A percentile compares a stretch with the other conserved stretches of the same genome.
Evolutionary conservation across 2,113 vertebrate genomes (phyloP).

Genomic region (Callipepla californica): DNA sequence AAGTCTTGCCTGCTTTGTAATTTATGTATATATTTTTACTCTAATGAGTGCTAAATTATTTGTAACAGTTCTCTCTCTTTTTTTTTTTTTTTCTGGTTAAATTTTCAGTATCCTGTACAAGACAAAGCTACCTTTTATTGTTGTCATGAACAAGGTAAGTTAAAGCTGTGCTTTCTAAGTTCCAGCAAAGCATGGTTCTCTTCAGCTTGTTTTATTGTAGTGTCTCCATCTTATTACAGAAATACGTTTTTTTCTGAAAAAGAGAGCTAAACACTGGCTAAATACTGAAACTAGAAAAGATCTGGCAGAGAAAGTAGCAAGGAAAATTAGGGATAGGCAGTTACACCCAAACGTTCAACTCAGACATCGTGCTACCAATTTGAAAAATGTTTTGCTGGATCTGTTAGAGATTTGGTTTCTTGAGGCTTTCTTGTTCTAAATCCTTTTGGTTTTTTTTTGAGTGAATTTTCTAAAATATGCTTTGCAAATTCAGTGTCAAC

Average conservation of each 20-base stretch:
- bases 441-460: not conserved
- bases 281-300: not conserved
- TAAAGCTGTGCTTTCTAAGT: not conserved
- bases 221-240: not conserved
- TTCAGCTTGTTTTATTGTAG: not conserved
- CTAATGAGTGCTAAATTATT: not conserved
- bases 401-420: not conserved
- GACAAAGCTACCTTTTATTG: constrained; percentile 96
- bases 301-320: not conserved
- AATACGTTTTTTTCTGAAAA: not conserved
- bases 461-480: not conserved
- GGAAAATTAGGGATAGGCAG: not conserved
- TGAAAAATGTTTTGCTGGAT: not conserved
- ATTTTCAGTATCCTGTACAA: constrained; percentile 94
- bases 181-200: not conserved
- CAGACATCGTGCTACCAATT: not conserved
- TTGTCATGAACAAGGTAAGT: constrained; percentile 97
- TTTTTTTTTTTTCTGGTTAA: not conserved
- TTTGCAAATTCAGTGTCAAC: not conserved
- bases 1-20: not conserved
- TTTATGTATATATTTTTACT: not conserved
- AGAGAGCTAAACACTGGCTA: not conserved
- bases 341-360: not conserved
- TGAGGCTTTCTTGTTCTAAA: not conserved
- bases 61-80: not conserved